A percentile compares a stretch with the other conserved stretches of the same genome.
These are phyloP conservation scores for Drosophila kanekoi DNA, from an alignment of 2,888 invertebrate species.

Conservation along the genomic window DNA sequence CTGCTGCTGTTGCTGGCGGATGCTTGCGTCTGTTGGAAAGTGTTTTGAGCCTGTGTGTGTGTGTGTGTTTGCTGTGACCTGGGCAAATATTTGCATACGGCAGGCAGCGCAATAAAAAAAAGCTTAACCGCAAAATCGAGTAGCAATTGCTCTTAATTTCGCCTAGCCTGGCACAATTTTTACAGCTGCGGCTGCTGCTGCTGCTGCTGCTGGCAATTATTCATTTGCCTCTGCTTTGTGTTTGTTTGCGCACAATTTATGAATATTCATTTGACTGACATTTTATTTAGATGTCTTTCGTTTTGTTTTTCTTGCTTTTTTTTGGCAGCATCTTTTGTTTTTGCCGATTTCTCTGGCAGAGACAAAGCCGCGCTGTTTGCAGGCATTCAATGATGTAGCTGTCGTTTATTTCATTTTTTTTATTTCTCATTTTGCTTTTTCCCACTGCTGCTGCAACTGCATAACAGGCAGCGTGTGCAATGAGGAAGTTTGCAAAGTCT, in stretches of 20 bases:
- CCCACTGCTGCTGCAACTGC: slow-evolving; percentile 22
- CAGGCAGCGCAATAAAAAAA: slow-evolving; percentile 11
- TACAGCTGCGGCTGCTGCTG: slow-evolving; percentile 22
- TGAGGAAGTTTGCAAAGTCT: slow-evolving; percentile 63
- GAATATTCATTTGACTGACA: slow-evolving; percentile 59
- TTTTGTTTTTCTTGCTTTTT: slow-evolving; percentile 13
- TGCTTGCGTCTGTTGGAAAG: slow-evolving; percentile 76
- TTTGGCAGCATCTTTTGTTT: slow-evolving; percentile 15
- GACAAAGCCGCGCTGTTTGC: slow-evolving; percentile 25
- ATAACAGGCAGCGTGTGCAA: slow-evolving; percentile 54
- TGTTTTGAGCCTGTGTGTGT: slow-evolving; percentile 40
- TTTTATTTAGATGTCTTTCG: slow-evolving; percentile 39
- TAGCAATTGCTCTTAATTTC: slow-evolving; percentile 79
- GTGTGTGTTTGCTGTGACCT: slow-evolving; percentile 19
- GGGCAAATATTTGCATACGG: slow-evolving; percentile 66
- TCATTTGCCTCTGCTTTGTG: slow-evolving; percentile 7
- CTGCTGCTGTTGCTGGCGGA: slow-evolving; percentile 63
- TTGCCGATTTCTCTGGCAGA: slow-evolving; percentile 45
- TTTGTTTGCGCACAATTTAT: slow-evolving; percentile 35
- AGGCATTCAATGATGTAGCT: slow-evolving; percentile 30
- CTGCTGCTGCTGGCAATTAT: slow-evolving; percentile 8
- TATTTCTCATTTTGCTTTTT: background rate
- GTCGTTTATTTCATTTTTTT: slow-evolving; percentile 1
- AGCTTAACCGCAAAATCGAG: slow-evolving; percentile 63
- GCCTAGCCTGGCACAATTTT: slow-evolving; percentile 50